Conservation (phyloP, 2,113 vertebrate genomes). For the Megalops atlanticus region DNA sequence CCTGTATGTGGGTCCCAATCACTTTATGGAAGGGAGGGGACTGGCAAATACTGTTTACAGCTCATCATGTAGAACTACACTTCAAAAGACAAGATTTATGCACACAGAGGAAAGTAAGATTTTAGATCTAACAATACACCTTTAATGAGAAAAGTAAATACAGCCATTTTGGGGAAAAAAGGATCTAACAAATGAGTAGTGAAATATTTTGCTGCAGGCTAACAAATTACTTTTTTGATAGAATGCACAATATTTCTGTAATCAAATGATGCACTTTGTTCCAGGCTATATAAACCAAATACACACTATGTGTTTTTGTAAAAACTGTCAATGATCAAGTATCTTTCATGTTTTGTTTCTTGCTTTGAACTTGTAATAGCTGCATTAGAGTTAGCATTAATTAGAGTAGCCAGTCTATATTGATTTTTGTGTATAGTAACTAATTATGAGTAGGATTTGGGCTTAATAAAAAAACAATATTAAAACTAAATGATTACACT, state of each 20-base stretch:
- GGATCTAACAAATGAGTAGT: not conserved
- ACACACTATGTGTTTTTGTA: constrained; percentile 23
- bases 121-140: not conserved
- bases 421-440: not conserved
- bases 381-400: constrained; percentile 10
- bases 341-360: not conserved
- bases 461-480: constrained; percentile 27
- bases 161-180: constrained; percentile 32
- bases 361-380: constrained; percentile 26
- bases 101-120: constrained; percentile 1
- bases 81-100: not conserved
- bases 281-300: constrained; percentile 17
- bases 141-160: constrained; percentile 18
- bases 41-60: not conserved
- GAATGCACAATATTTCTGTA: constrained; percentile 11
- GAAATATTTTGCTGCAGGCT: not conserved
- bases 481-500: not conserved
- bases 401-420: not conserved
- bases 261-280: constrained; percentile 13
- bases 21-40: not conserved
- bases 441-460: constrained; percentile 26
- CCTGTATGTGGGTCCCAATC: constrained; percentile 13
- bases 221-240: not conserved
- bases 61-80: constrained; percentile 4
- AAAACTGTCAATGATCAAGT: not conserved